Evolutionary conservation across 1,140 invertebrate genomes (phyloP).

Genomic region (Megalopta genalis): DNA sequence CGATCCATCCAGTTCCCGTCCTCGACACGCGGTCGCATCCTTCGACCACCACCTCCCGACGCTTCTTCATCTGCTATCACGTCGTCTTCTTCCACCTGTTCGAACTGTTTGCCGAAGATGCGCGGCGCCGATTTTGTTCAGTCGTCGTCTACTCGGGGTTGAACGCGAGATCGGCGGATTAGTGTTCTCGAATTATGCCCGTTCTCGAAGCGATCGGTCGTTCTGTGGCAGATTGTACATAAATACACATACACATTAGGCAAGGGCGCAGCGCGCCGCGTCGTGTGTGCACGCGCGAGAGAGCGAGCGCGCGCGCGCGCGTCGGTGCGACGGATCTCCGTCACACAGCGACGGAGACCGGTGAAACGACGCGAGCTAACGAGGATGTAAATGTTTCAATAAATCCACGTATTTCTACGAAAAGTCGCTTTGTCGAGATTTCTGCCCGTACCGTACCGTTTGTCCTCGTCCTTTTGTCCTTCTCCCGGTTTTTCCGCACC

Average conservation of each 20-base stretch:
- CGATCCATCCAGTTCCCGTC: too few relatives aligned
- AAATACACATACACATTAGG: not conserved
- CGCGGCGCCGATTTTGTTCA: not conserved
- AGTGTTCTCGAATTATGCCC: not conserved
- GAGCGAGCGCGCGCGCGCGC: not conserved
- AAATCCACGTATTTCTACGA: slow-evolving; percentile 79
- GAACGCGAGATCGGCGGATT: not conserved
- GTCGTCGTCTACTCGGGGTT: slow-evolving; percentile 7
- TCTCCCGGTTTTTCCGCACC: too few relatives aligned
- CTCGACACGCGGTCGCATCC: too few relatives aligned
- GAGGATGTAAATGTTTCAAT: slow-evolving; percentile 78
- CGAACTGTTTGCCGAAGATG: too few relatives aligned
- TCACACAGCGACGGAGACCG: not conserved
- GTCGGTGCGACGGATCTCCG: not conserved
- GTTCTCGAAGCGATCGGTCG: slow-evolving; percentile 18
- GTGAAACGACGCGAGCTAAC: slow-evolving; percentile 52
- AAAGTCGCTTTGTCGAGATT: slow-evolving; percentile 43
- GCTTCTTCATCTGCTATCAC: too few relatives aligned
- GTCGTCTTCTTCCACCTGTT: too few relatives aligned
- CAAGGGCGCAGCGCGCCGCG: not conserved
- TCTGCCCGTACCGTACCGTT: too few relatives aligned
- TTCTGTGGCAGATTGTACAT: slow-evolving; percentile 20
- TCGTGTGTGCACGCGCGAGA: not conserved
- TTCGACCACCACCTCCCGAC: too few relatives aligned
- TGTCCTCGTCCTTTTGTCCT: too few relatives aligned